Evolutionary conservation across 2,113 vertebrate genomes (phyloP), one percentile per base, ranked within the genome.

Genomic region (Gorsachius goisagi): DNA sequence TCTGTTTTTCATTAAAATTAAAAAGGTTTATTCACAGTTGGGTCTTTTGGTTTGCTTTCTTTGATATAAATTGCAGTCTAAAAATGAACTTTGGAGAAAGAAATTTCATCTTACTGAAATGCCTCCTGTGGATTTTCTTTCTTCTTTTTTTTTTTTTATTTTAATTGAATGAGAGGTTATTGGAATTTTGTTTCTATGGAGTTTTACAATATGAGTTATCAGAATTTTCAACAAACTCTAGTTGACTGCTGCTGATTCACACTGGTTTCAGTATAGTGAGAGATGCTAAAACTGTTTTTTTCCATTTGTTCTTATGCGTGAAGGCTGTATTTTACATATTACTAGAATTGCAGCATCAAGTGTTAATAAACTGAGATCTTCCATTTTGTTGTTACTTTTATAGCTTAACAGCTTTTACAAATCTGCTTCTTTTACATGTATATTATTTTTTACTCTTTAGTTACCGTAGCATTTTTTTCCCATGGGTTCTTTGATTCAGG

Each of bases 41-140:
- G 39, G 21, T 81, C 74, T 90, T 90, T 86, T 71, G 47, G 26
- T 77, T 91, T 82, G 52, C 64, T 87, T 95, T 92, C 68, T 95
- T 95, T n/a, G 9, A 27, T 85, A 72, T 15, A 81, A 95, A 92
- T 59, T 85, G 44, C n/a, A 37, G 49, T 75, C 44, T 92, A 85
- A 94, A 95, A 91, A 71, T 63, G n/a, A 81, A 85, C 73, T 93
- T 81, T 26, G 30, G n/a, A 77, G 60, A 59, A 81, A 81, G 56
- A 90, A 37, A 78, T 47, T 66, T 63, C 55, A 33, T 81, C n/a
- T 71, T 75, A 49, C 11, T 75, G 47, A 85, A 93, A 75, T 47
- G n/a, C 9, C 33, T 81, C 79, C 59, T 44, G 14, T 47, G 64
- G 50, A 26, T 52, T 28, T 53, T 45, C 14, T 37, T 15, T 37